Base-by-base conservation (phyloP, 1,140 invertebrate species). In the Frieseomelitta varia region DNA sequence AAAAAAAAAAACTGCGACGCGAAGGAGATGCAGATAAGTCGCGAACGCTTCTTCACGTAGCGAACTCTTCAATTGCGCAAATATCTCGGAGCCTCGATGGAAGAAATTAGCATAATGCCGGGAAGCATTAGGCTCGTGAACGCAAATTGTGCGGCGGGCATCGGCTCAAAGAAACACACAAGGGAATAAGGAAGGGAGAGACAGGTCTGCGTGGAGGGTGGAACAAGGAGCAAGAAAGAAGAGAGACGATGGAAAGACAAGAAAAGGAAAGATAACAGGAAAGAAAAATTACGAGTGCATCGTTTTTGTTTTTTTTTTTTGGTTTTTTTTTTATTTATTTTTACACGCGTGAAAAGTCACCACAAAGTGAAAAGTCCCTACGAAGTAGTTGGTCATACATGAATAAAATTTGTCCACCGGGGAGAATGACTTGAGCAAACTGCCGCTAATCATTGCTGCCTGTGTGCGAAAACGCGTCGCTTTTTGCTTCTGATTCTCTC, bases 21-120 rank as follows among this genome's bases (percentile, higher is more conserved):
- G 86, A 65, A 71, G 85, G 85, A 87, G 76, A 83, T 71, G 79
- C 79, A 84, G 82, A 81, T 71, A 65, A 74, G 87, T 88, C 84
- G 79, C 84, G 84, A 89, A 79, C 84, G 88, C 86, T 55, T 88
- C 86, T 88, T 88, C 82, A 84, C 76, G 80, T 81, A 79, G 87
- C 77, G 65, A 81, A 88, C 76, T 90, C 83, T 90, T 85, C 79
- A 68, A 90, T 89, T 87, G 90, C 85, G 90, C 83, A 91, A 91
- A 91, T 91, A 91, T 90, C 90, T 89, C 85, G 68, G 69, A 82
- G 88, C 76, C 27, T 67, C 88, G 81, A 79, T 82, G 78, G 85
- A 79, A 87, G 86, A 76, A 91, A 91, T 91, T 91, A 91, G 87
- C 90, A 91, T 91, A 91, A 91, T 90, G 90, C 85, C 86, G 86